Conservation (phyloP, 2,888 invertebrate genomes). For the Agrochola litura region DNA sequence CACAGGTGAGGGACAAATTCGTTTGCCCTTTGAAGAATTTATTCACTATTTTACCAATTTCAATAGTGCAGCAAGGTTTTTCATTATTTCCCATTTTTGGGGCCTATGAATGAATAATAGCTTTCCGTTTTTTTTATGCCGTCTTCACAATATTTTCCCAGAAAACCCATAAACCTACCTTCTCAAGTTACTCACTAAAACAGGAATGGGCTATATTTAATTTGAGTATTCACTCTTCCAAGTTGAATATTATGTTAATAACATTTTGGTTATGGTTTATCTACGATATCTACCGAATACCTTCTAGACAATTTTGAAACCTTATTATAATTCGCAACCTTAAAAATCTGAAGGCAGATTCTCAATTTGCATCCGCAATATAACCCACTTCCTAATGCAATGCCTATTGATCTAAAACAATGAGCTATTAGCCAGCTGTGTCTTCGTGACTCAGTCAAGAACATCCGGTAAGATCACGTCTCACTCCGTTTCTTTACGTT, state of each 20-base stretch:
- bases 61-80: too few relatives aligned
- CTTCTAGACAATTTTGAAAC: background rate
- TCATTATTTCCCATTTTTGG: too few relatives aligned
- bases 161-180: background rate
- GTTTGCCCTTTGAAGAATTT: background rate
- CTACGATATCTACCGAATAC: background rate
- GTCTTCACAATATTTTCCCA: background rate
- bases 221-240: background rate
- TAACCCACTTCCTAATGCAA: slow-evolving; percentile 20
- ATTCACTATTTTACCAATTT: background rate
- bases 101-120: background rate
- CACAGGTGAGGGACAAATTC: slow-evolving; percentile 22
- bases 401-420: slow-evolving; percentile 45
- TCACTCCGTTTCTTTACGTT: slow-evolving; percentile 9
- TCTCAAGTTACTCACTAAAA: background rate
- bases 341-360: background rate
- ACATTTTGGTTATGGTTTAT: background rate
- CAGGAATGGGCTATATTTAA: slow-evolving; percentile 3
- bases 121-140: background rate
- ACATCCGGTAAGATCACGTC: slow-evolving; percentile 39
- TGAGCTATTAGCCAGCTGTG: slow-evolving; percentile 36
- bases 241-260: background rate
- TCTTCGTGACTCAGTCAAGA: slow-evolving; percentile 18
- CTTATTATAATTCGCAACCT: background rate
- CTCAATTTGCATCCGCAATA: slow-evolving; percentile 15